Conservation (phyloP, 2,888 invertebrate genomes). For the Neocrepidodera transversa region DNA sequence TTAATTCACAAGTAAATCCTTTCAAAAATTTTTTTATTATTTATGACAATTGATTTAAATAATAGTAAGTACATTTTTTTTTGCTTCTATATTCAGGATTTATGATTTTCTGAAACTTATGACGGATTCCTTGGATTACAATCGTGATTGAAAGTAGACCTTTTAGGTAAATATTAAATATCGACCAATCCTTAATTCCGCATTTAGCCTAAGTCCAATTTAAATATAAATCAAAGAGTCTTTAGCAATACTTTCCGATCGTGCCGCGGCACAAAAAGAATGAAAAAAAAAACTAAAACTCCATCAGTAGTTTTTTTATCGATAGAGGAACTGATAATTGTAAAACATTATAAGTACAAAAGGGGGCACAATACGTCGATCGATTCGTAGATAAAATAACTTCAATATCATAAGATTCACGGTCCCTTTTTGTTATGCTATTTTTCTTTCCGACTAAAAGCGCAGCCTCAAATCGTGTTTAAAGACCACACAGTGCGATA, state of each 20-base stretch:
- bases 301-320: conserved; percentile 15
- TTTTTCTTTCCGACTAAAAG: conserved; percentile 43
- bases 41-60: no score
- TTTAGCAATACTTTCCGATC: conserved; percentile 7
- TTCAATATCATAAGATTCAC: conserved; percentile 38
- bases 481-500: conserved; percentile 51
- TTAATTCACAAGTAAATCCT: no score
- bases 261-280: no score
- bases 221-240: conserved; percentile 10
- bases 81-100: no score
- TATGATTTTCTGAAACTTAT: no score
- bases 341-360: conserved; percentile 24
- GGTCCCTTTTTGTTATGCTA: conserved; percentile 36
- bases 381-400: conserved; percentile 32
- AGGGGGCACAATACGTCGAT: conserved; percentile 23
- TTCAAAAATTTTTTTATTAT: no score
- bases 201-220: conserved; percentile 5
- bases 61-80: no score
- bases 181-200: conserved; percentile 4
- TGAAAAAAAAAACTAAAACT: conserved; percentile 15
- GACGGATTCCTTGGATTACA: background rate
- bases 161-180: background rate
- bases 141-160: conserved; percentile 6
- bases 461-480: conserved; percentile 45
- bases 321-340: conserved; percentile 21